Base-by-base conservation (phyloP, 2,888 invertebrate species). In the Aphelenchoides bicaudatus region DNA sequence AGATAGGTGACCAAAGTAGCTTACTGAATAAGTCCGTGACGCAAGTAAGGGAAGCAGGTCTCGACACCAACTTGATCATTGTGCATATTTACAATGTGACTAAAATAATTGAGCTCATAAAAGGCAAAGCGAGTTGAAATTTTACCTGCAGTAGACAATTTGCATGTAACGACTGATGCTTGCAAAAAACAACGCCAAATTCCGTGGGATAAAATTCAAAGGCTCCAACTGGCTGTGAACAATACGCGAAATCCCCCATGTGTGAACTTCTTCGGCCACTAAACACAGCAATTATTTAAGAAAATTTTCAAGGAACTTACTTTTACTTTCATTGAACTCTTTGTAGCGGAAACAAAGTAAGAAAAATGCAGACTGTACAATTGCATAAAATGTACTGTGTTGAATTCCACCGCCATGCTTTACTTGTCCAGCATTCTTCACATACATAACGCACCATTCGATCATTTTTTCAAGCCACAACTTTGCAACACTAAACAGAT, bases 321-420 rank as follows among this genome's bases (percentile, higher is more conserved):
- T 60, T 50, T 62, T 61, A 28, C 61, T 59, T 57, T 84, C 84
- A 39, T 90, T 86, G 69, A 94, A 83, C 76, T 91, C 88, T 70
- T 87, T 87, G 79, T 90, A 88, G 61, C 91, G 86, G 79, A 92
- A 93, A 0, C 89, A 88, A 61, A 96, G 87, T 16, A 92, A 83
- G 80, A 94, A 92, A 82, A 96, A 93, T 43, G 93, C 83, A 0
- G 90, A 87, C 80, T 96, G 93, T 71, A 92, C 92, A 2, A 91
- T 86, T 1, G 89, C 86, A 79, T 91, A 92, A 82, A 96, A 96
- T 0, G 91, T 88, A 2, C 86, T 85, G 78, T 96, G 92, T 38
- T 70, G 62, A 30, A 65, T 50, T 2, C 63, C 60, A 31, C 74
- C 74, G 5, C 62, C 60, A 10, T 31, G 34, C 29, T 62, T 51